Conservation (phyloP, 2,888 invertebrate genomes). For the Noctuana brunneofusca region DNA sequence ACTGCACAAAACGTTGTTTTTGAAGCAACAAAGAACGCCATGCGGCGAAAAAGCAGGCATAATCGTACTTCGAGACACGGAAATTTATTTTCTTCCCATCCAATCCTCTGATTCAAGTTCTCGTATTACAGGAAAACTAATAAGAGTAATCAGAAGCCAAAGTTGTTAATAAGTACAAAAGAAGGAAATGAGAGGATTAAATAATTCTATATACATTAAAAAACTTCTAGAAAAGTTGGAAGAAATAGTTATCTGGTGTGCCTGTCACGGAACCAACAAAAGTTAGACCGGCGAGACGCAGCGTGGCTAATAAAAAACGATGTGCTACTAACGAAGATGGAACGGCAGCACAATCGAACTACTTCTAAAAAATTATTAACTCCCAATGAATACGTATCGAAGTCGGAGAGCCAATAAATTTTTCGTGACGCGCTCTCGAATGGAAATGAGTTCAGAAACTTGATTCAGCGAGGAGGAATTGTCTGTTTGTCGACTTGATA, state of each 20-base stretch:
- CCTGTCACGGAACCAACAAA: constrained; percentile 46
- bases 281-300: constrained; percentile 55
- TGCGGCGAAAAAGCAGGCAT: background rate
- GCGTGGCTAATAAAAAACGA: constrained; percentile 71
- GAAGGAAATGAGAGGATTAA: constrained; percentile 27
- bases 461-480: constrained; percentile 60
- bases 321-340: constrained; percentile 66
- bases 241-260: constrained; percentile 27
- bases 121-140: background rate
- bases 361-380: constrained; percentile 27
- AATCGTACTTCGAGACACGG: background rate
- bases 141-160: background rate
- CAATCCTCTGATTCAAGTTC: constrained; percentile 3
- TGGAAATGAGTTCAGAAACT: constrained; percentile 71
- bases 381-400: constrained; percentile 15
- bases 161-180: background rate
- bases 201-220: constrained; percentile 41
- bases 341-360: constrained; percentile 44
- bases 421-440: constrained; percentile 55
- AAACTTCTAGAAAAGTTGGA: constrained; percentile 6
- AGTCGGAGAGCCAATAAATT: constrained; percentile 56
- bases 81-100: constrained; percentile 12
- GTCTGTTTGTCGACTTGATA: constrained; percentile 71
- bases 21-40: constrained; percentile 15
- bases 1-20: constrained; percentile 16